A percentile compares a stretch with the other conserved stretches of the same genome.
phyloP scores from a whole-genome alignment of 2,888 invertebrate genomes.

The Chydorus sphaericus region DNA sequence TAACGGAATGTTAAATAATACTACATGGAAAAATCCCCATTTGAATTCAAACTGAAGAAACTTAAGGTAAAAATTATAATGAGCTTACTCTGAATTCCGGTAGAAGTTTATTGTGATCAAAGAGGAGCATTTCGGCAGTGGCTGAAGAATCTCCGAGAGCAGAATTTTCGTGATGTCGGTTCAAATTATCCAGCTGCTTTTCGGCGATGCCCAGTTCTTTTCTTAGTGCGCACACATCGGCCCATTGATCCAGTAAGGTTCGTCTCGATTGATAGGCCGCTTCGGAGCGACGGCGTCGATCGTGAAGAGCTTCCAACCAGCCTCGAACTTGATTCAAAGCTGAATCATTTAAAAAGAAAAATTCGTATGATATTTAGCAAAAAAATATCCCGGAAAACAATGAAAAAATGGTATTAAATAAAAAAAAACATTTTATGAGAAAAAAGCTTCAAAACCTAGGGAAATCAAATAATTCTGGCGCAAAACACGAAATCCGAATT shows the following conservation, averaged over 20 bases:
- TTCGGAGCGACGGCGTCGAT: conserved; percentile 44
- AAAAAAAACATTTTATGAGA: too few species aligned
- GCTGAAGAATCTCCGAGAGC: conserved; percentile 52
- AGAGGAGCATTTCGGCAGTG: conserved; percentile 48
- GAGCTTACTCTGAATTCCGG: conserved; percentile 47
- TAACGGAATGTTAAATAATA: too few species aligned
- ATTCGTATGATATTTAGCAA: not conserved
- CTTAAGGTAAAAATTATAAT: not conserved
- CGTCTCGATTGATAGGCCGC: conserved; percentile 49
- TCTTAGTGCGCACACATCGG: conserved; percentile 55
- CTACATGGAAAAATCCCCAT: too few species aligned
- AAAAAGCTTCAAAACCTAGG: too few species aligned
- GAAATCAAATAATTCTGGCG: too few species aligned
- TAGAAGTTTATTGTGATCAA: conserved; percentile 50
- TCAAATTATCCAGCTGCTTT: conserved; percentile 39
- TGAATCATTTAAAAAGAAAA: conserved; percentile 23
- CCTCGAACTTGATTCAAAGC: conserved; percentile 54
- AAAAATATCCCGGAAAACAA: not conserved
- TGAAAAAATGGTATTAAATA: not conserved
- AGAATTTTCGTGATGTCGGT: conserved; percentile 37
- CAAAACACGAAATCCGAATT: too few species aligned
- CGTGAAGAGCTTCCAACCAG: conserved; percentile 59
- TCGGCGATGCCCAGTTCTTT: conserved; percentile 52
- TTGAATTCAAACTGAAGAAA: too few species aligned
- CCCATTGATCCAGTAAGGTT: conserved; percentile 59